Base-by-base conservation (phyloP, 1,140 invertebrate species). In the Apis laboriosa region DNA sequence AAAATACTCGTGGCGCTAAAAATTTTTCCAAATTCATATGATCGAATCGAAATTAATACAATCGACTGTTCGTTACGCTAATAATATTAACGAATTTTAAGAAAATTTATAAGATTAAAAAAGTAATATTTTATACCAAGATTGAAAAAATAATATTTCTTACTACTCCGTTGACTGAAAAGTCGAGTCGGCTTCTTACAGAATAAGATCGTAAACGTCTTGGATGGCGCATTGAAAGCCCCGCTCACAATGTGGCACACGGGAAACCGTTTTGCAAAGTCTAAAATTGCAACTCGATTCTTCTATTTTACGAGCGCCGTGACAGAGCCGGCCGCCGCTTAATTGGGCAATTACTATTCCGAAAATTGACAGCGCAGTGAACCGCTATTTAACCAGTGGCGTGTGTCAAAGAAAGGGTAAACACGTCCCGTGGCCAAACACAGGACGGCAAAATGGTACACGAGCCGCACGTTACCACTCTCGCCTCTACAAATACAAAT, bases 401-500 rank as follows among this genome's bases (percentile, higher is more conserved):
- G 72, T 51, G 79, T 66, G 72, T 80, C 63, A 68, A 77, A 66
- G 64, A 82, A 77, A 68, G 73, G 55, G 80, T 77, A 60, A 70
- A 77, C 63, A 43, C 73, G 64, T 53, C 11, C 63, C 63, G 49
- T 17, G 53, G 60, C 21, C 53, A 53, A 70, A 34, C n/a, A 55
- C 34, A n/a, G 66, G 66, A 68, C 66, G 67, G 58, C 68, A 34
- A 75, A 81, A 68, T 49, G 67, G 80, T 76, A 83, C 85, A 77
- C 70, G 70, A 73, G 58, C 19, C 13, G 60, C 28, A 71, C 67
- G 73, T 71, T 73, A 21, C 66, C n/a, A 51, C 77, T 81, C 87
- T 88, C 82, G 28, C 15, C 72, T 75, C 21, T 89, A 86, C 88
- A 90, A 90, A 91, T 91, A 90, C 91, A 82, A 83, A 90, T 92